A percentile compares a stretch with the other conserved stretches of the same genome.
phyloP scores from a whole-genome alignment of 1,140 invertebrate genomes.

The Tigriopus japonicus region DNA sequence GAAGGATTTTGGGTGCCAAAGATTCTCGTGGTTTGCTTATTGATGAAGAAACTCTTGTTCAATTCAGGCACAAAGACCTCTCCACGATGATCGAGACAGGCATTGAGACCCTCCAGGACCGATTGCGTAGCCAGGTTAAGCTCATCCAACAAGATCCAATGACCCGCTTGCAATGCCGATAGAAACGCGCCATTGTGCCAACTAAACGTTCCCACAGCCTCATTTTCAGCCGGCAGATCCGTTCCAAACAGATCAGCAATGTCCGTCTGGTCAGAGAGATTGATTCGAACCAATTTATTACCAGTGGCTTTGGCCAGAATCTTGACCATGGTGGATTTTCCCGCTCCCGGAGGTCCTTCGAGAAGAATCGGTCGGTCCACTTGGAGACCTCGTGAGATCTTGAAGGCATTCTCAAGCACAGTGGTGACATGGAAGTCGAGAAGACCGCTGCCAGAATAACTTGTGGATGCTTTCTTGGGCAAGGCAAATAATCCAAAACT shows the following conservation, averaged over 20 bases:
- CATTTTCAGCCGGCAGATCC: constrained; percentile 83
- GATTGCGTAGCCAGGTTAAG: constrained; percentile 95
- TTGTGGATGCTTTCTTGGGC: too few species aligned
- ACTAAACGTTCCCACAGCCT: constrained; percentile 56
- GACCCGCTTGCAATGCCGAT: constrained; percentile 67
- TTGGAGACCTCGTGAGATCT: constrained; percentile 68
- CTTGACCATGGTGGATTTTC: constrained; percentile 84
- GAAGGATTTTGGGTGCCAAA: constrained; percentile 98
- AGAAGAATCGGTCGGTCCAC: constrained; percentile 72
- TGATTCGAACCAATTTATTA: constrained; percentile 66
- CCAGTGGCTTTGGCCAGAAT: constrained; percentile 72
- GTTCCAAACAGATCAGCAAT: constrained; percentile 93
- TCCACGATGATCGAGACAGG: constrained; percentile 90
- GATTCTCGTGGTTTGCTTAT: constrained; percentile 47
- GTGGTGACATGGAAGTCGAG: too few species aligned
- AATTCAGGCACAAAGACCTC: constrained; percentile 92
- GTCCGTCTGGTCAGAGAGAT: constrained; percentile 97
- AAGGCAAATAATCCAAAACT: too few species aligned
- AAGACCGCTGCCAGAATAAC: too few species aligned
- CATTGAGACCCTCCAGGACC: constrained; percentile 92
- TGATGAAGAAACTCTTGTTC: constrained; percentile 59
- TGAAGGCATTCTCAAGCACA: constrained; percentile 44
- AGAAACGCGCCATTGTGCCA: constrained; percentile 93
- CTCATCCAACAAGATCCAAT: constrained; percentile 97
- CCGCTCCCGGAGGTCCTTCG: constrained; percentile 94